Evolutionary conservation across 2,797 vertebrate species (phyloP).

Genomic region (Lagorchestes hirsutus): DNA sequence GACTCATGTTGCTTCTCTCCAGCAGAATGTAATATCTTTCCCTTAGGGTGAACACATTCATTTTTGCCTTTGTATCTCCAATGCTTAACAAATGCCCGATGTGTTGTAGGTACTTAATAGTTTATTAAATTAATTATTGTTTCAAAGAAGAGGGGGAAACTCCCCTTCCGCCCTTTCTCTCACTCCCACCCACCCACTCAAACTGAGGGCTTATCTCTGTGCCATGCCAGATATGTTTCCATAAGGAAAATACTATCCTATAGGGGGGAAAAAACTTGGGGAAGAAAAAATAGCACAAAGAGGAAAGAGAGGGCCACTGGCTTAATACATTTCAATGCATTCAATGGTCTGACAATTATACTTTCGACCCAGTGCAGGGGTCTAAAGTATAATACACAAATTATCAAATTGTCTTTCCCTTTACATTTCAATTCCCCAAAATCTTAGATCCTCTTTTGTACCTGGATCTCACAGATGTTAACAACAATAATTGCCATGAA

Average conservation of each 20-base stretch:
- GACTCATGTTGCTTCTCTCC: not conserved
- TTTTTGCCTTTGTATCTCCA: not conserved
- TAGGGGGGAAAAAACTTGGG: not conserved
- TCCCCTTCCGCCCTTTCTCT: not conserved
- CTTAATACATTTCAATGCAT: not conserved
- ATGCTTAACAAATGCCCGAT: not conserved
- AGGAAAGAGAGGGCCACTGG: not conserved
- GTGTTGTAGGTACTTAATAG: not conserved
- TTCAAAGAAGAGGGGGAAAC: not conserved
- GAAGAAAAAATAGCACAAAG: not conserved
- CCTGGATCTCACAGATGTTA: not conserved
- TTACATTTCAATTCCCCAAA: not conserved
- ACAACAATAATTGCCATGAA: not conserved
- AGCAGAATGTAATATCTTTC: not conserved
- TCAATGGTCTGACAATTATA: not conserved
- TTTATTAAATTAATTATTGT: not conserved
- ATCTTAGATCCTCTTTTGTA: not conserved
- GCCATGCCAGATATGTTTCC: not conserved
- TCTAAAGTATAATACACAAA: not conserved
- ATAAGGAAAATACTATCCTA: not conserved
- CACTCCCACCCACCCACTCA: not conserved
- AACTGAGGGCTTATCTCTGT: not conserved
- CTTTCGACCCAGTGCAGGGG: not conserved
- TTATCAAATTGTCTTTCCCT: not conserved
- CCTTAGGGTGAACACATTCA: not conserved